Base-by-base conservation (phyloP, 2,888 invertebrate genomes). In the Bruchidius siliquastri region DNA sequence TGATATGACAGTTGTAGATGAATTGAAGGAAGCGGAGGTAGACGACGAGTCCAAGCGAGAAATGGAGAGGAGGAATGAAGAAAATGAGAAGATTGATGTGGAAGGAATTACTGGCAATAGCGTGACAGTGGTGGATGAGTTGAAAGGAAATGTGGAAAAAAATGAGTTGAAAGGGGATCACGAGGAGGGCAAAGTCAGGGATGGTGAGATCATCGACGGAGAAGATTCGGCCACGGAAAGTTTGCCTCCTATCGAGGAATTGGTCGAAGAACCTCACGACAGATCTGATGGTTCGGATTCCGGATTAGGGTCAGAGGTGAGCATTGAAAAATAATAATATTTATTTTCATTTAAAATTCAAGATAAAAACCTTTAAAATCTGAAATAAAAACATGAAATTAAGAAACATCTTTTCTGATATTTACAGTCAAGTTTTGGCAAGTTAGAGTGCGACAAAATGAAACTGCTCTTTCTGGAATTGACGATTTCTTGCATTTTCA, bases 201-300 rank as follows among this genome's bases (percentile, higher is more conserved):
- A 49, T 49, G 49, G 49, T 66, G 71, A 71, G 74, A 70, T 74
- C 66, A 76, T 74, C 87, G 74, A 89, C 74, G 90, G 89, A 79
- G 91, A 91, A 82, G 91, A 91, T 83, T 91, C 91, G 0, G 90
- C 91, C 20, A 88, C 91, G 21, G 91, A 91, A 77, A 91, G 90
- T 80, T 84, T 91, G 70, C 90, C 90, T 2, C 87, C 90, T 20
- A 85, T 82, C 79, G 90, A 90, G 74, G 80, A 82, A 71, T 89
- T 89, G 80, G 90, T 89, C 80, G 91, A 91, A 84, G 91, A 91
- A 82, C 90, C 85, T 49, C 91, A 91, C 82, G 91, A 91, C 76
- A 89, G 83, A 73, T 94, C 94, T 68, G 94, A 95, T 83, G 94
- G 94, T 10, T 95, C 95, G 72, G 95, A 95, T 86, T 95, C 94